Evolutionary conservation across 2,113 vertebrate genomes (phyloP).

Genomic region (Cygnus atratus): DNA sequence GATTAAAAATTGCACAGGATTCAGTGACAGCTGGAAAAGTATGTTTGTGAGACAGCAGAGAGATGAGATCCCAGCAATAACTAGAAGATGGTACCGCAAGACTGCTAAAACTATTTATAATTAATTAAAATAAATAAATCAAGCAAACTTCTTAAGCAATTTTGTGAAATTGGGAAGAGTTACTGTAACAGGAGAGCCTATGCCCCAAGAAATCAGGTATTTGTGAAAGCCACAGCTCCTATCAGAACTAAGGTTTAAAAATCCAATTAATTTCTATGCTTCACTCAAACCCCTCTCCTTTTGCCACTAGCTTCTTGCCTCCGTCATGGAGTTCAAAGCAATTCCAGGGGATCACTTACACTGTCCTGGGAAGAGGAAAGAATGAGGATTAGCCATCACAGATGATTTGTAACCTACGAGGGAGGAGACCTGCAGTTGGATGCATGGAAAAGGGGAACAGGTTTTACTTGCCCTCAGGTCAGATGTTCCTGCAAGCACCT

Average conservation of each 20-base stretch:
- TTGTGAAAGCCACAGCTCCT: background rate
- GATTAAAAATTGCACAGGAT: background rate
- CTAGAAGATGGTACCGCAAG: background rate
- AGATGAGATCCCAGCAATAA: background rate
- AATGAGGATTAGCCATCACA: background rate
- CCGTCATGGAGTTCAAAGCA: background rate
- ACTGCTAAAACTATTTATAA: too few relatives aligned
- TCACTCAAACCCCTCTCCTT: background rate
- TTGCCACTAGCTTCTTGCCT: background rate
- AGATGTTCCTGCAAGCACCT: conserved; percentile 26
- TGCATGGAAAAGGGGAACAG: conserved; percentile 12
- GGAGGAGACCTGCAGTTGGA: conserved; percentile 7
- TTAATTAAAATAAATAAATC: background rate
- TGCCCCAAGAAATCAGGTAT: background rate
- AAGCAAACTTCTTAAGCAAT: background rate
- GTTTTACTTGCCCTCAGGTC: conserved; percentile 57
- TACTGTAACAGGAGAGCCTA: background rate
- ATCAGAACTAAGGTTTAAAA: background rate
- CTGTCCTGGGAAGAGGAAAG: conserved; percentile 1
- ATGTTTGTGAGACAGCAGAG: background rate
- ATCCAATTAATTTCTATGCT: background rate
- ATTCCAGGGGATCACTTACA: conserved; percentile 7
- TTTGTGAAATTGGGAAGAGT: background rate
- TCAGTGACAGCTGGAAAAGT: background rate
- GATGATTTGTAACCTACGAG: background rate